Evolutionary conservation across 2,888 invertebrate species (phyloP).

Genomic region (Andrena praecox): DNA sequence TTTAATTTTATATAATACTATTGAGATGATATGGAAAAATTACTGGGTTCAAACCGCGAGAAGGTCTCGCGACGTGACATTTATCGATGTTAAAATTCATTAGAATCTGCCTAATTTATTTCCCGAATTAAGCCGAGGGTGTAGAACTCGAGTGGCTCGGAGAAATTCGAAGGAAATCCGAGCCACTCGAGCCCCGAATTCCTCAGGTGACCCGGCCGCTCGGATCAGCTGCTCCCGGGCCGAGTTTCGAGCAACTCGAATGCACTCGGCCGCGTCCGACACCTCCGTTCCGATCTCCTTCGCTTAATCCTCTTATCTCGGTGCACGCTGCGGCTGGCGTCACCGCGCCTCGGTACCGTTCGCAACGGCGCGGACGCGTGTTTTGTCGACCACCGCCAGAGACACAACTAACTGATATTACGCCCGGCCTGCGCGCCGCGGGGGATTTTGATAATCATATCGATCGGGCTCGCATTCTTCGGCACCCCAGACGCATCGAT

Average conservation of each 20-base stretch:
- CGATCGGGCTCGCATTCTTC: slow-evolving; percentile 58
- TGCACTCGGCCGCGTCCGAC: not conserved
- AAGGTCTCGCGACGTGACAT: too few species aligned
- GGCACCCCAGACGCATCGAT: slow-evolving; percentile 29
- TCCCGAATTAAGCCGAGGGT: too few species aligned
- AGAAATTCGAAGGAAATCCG: too few species aligned
- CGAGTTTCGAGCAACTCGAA: slow-evolving; percentile 2
- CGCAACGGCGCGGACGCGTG: slow-evolving; percentile 41
- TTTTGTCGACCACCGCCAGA: slow-evolving; percentile 64
- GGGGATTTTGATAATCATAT: slow-evolving; percentile 51
- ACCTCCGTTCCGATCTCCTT: not conserved
- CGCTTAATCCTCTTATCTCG: slow-evolving; percentile 1
- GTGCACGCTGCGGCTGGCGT: not conserved
- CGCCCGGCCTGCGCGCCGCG: slow-evolving; percentile 26
- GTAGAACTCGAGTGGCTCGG: too few species aligned
- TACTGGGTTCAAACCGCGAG: too few species aligned
- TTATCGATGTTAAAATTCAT: too few species aligned
- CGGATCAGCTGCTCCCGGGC: not conserved
- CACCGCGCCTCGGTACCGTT: slow-evolving; percentile 10
- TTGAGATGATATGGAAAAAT: too few species aligned
- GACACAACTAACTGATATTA: slow-evolving; percentile 72
- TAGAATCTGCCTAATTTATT: too few species aligned
- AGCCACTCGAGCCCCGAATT: too few species aligned
- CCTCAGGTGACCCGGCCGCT: too few species aligned
- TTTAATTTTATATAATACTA: too few species aligned